Base-by-base conservation (phyloP, 2,888 invertebrate species). In the Spilarctia lutea region DNA sequence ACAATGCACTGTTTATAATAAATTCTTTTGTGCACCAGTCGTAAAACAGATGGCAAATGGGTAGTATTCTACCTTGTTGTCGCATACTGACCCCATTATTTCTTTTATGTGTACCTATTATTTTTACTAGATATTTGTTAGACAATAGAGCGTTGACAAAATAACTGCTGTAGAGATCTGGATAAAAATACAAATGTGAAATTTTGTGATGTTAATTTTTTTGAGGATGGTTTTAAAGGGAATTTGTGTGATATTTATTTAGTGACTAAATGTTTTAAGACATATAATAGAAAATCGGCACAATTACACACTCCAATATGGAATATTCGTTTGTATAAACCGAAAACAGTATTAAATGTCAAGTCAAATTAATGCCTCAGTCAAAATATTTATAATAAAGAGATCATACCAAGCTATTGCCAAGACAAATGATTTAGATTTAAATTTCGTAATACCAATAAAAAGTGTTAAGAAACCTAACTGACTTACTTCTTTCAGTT, bases 81-180 rank as follows among this genome's bases (percentile, higher is more conserved):
- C 68, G 79, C 78, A 80, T 68, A 71, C 67, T 84, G 83, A 84
- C 84, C 85, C 74, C 74, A 35, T 83, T 83, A 74, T 75, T 70
- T 74, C 66, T 73, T 69, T 63, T 66, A 65, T 60, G 67, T 63
- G 56, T 72, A 72, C 72, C 72, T 73, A 65, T 70, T 24, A 20
- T 65, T 74, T 75, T 78, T 77, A 75, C 60, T 35, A 71, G 60
- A 45, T 42, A 60, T 45, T 63, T 45, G 42, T 76, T 66, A 72
- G 66, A 84, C 83, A 84, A 81, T 78, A 72, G 83, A 42, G 11
- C 45, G 63, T 33, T 65, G 35, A 68, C 67, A 71, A 48, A 27
- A 60, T 68, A 60, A 30, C 13, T 13, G 42, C 67, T 72, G 67
- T 33, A 39, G 30, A 27, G 11, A 48, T 35, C 52, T 24, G 56